A percentile compares a stretch with the other conserved stretches of the same genome.
These are phyloP conservation scores for Hylia prasina DNA, from an alignment of 2,113 vertebrate species.

Conservation along the genomic window DNA sequence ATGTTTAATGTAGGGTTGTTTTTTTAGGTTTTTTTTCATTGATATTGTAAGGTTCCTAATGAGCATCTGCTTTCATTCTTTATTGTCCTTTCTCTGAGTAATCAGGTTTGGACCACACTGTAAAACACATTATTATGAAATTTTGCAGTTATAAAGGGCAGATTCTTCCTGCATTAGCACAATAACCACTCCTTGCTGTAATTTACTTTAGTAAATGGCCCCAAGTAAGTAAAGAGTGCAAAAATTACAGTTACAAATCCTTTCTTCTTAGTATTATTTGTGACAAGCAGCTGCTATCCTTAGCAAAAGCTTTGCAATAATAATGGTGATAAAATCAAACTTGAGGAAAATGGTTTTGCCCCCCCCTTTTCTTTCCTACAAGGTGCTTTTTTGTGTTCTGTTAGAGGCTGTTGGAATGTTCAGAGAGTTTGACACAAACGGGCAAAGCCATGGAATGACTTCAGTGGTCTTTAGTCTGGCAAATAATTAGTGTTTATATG, in stretches of 20 bases:
- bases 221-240: neutral
- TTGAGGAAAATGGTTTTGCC: neutral
- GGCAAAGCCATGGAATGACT: neutral
- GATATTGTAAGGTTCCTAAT: neutral
- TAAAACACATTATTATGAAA: neutral
- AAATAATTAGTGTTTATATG: fast-evolving
- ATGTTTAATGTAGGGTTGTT: neutral
- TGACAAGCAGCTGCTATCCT: neutral
- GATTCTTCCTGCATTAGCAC: neutral
- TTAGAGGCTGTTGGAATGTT: neutral
- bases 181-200: neutral
- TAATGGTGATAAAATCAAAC: neutral
- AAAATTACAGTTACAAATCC: neutral
- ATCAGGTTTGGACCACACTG: neutral
- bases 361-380: neutral
- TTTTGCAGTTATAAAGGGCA: neutral
- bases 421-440: neutral
- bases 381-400: neutral
- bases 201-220: neutral
- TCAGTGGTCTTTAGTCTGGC: neutral
- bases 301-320: neutral
- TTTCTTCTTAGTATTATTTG: neutral
- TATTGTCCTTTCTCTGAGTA: neutral
- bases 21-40: neutral
- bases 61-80: neutral